Evolutionary conservation across 2,888 invertebrate genomes (phyloP).

Genomic region (Hyposoter didymator): DNA sequence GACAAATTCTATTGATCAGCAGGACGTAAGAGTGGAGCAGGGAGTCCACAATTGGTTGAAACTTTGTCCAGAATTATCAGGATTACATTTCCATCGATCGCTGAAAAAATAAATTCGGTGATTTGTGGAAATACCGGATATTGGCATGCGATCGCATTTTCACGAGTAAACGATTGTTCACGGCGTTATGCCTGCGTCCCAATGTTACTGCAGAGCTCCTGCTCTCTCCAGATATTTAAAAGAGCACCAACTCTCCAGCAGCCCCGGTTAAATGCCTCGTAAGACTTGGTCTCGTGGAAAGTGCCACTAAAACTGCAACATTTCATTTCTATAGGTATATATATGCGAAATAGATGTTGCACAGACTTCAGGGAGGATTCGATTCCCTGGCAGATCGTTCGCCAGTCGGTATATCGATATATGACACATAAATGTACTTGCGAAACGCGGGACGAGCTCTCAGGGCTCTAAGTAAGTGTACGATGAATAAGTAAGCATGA

Average conservation of each 20-base stretch:
- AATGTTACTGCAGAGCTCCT: conserved; percentile 5
- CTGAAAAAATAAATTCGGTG: no score
- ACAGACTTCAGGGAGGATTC: conserved; percentile 71
- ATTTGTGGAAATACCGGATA: background rate
- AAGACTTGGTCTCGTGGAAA: conserved; percentile 73
- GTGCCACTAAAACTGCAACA: conserved; percentile 51
- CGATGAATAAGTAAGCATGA: conserved; percentile 77
- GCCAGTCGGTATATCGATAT: conserved; percentile 19
- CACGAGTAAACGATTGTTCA: conserved; percentile 17
- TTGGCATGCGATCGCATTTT: background rate
- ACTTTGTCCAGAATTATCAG: conserved; percentile 4
- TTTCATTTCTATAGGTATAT: conserved; percentile 7
- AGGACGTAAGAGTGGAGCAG: conserved; percentile 52
- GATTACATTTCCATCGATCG: background rate
- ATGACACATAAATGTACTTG: conserved; percentile 3
- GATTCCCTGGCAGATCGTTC: conserved; percentile 67
- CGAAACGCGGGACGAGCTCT: conserved; percentile 41
- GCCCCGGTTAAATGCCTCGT: conserved; percentile 72
- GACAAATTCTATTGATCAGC: conserved; percentile 76
- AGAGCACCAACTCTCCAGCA: conserved; percentile 63
- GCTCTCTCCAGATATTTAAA: background rate
- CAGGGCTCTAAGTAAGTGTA: conserved; percentile 76
- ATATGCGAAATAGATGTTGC: background rate
- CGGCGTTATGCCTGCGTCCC: background rate
- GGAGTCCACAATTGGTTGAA: conserved; percentile 59